phyloP scores from a whole-genome alignment of 2,888 invertebrate species.

The Sesia bembeciformis region DNA sequence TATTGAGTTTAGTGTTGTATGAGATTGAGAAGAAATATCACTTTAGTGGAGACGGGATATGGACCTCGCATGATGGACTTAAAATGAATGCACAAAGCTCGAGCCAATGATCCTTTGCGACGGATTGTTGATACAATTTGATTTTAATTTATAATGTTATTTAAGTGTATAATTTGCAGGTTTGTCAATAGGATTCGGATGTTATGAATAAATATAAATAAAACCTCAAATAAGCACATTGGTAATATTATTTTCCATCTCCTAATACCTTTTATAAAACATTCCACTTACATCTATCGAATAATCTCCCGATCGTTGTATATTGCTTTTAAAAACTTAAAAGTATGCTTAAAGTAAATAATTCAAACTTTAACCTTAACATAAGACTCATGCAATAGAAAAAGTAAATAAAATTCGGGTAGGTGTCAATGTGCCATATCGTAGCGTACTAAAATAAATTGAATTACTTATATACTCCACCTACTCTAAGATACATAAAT shows the following conservation, averaged over 20 bases:
- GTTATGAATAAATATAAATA: constrained; percentile 3
- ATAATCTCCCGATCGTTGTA: constrained; percentile 8
- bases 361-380: too few species aligned
- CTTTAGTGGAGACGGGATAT: constrained; percentile 85
- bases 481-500: too few species aligned
- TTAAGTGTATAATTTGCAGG: too few species aligned
- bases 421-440: too few species aligned
- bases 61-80: constrained; percentile 50
- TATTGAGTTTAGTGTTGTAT: constrained; percentile 80
- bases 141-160: too few species aligned
- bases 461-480: too few species aligned
- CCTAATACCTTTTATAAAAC: constrained; percentile 30
- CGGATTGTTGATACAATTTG: not conserved
- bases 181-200: not conserved
- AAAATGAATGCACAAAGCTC: constrained; percentile 9
- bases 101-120: not conserved
- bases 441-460: too few species aligned
- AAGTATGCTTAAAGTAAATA: not conserved
- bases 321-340: constrained; percentile 44
- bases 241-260: constrained; percentile 34
- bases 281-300: constrained; percentile 18
- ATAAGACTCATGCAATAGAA: too few species aligned
- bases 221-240: constrained; percentile 50
- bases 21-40: constrained; percentile 81
- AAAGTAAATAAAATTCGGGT: too few species aligned